phyloP scores from a whole-genome alignment of 2,888 invertebrate genomes.

The Xanthia togata region DNA sequence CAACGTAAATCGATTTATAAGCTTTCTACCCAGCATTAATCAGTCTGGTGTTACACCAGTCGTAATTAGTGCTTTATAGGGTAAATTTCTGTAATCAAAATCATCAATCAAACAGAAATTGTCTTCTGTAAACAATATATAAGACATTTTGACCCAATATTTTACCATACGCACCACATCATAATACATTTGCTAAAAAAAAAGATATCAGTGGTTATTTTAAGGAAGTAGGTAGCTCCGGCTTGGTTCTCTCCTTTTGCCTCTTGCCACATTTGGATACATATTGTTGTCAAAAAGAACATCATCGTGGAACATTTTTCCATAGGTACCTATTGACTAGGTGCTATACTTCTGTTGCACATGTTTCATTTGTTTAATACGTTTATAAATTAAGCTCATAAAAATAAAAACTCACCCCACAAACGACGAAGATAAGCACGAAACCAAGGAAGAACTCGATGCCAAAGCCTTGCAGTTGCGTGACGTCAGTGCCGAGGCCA shows the following conservation, averaged over 20 bases:
- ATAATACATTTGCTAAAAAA: neutral
- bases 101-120: no score
- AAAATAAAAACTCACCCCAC: conserved; percentile 92
- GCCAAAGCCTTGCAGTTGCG: conserved; percentile 95
- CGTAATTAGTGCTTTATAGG: no score
- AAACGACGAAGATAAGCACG: conserved; percentile 96
- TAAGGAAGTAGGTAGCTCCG: neutral
- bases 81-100: no score
- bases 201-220: neutral
- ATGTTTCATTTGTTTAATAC: neutral
- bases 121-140: no score
- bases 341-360: neutral
- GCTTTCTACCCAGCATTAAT: no score
- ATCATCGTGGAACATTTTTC: neutral
- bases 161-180: no score
- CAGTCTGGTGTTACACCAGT: no score
- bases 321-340: no score
- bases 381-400: neutral
- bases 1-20: no score
- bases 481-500: conserved; percentile 90
- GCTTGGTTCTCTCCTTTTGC: neutral
- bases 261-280: neutral
- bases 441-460: conserved; percentile 97
- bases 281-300: neutral
- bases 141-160: no score